Evolutionary conservation across 2,113 vertebrate genomes (phyloP).

Genomic region (Halcyon malimbica): DNA sequence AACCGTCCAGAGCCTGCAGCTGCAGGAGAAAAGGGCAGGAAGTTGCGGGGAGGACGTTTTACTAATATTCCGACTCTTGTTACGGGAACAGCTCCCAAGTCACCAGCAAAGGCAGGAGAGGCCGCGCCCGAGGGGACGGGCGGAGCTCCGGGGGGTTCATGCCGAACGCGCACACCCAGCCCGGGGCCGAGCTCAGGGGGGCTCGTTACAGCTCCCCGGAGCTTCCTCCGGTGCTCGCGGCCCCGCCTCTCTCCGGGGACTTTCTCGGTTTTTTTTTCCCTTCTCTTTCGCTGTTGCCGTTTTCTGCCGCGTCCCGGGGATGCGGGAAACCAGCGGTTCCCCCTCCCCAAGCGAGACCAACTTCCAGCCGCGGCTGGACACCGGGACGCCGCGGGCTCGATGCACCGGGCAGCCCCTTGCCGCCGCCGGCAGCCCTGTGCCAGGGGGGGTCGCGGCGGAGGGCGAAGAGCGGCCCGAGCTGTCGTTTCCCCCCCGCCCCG

Average conservation of each 20-base stretch:
- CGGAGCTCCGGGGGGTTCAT: not conserved
- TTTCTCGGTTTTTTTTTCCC: not conserved
- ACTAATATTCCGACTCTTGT: not conserved
- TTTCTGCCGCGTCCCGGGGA: not conserved
- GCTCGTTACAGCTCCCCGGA: no score
- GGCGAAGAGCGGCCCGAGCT: no score
- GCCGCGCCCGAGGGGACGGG: not conserved
- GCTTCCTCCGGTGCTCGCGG: not conserved
- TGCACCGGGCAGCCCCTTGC: not conserved
- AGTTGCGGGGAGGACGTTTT: not conserved
- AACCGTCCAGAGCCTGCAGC: fast-evolving
- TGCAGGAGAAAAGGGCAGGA: not conserved
- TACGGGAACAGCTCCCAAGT: fast-evolving
- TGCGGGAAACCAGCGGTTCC: fast-evolving
- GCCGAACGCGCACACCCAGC: no score
- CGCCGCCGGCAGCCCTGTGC: no score
- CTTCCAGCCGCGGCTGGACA: not conserved
- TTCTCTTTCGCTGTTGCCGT: no score
- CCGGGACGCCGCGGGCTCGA: not conserved
- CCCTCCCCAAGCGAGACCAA: fast-evolving
- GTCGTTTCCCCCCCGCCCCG: no score
- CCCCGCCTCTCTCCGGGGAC: not conserved
- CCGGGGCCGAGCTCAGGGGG: no score
- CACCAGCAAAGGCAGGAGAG: not conserved
- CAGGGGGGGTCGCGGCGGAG: not conserved